A percentile compares a stretch with the other conserved stretches of the same genome.
phyloP scores from a whole-genome alignment of 1,140 invertebrate genomes.

The Scylla paramamosain region DNA sequence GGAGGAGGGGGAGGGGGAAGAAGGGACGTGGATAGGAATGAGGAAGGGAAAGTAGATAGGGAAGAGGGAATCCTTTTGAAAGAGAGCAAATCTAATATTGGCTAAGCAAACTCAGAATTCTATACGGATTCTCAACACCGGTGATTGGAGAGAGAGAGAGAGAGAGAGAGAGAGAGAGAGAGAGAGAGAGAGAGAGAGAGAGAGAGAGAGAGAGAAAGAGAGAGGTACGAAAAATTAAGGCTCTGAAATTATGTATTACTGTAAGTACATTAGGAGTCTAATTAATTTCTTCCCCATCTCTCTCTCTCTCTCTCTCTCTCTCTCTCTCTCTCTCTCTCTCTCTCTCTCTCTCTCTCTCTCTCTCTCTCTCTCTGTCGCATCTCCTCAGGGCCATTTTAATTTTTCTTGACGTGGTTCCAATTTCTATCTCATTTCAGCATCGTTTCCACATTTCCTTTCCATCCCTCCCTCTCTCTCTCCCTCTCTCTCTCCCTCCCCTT shows the following conservation, averaged over 20 bases:
- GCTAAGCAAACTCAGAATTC: background rate
- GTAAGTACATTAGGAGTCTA: background rate
- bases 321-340: too few species aligned
- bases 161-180: too few species aligned
- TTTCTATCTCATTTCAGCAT: too few species aligned
- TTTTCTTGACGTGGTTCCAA: too few species aligned
- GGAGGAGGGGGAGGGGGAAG: background rate
- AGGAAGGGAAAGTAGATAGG: too few species aligned
- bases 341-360: background rate
- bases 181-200: too few species aligned
- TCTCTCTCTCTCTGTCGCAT: background rate
- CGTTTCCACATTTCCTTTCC: too few species aligned
- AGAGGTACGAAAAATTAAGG: background rate
- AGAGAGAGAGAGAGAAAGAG: too few species aligned
- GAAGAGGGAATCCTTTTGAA: background rate
- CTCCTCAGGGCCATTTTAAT: background rate
- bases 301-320: too few species aligned
- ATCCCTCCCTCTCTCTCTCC: background rate
- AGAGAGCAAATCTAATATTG: background rate
- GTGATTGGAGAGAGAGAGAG: too few species aligned
- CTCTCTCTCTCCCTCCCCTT: background rate
- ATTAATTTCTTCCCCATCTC: background rate
- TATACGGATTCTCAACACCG: too few species aligned
- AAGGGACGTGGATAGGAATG: background rate
- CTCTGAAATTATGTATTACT: background rate